These are phyloP conservation scores for Pandion haliaetus DNA, from an alignment of 2,113 vertebrate genomes.

Conservation along the genomic window DNA sequence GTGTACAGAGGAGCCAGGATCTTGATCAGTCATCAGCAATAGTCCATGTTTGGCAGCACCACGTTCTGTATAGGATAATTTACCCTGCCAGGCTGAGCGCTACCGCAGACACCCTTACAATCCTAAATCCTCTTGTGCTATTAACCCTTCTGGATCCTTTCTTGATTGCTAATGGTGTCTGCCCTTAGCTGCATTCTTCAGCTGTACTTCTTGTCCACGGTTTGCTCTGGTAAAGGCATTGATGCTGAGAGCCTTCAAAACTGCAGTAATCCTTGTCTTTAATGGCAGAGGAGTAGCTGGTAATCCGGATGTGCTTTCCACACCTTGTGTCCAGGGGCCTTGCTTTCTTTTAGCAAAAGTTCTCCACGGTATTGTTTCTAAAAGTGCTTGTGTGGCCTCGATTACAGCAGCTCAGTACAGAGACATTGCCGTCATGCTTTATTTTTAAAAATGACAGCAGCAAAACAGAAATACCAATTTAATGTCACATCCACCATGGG, in stretches of 20 bases:
- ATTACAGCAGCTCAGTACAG: neutral
- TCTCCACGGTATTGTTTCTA: neutral
- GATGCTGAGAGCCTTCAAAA: neutral
- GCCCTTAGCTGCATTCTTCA: neutral
- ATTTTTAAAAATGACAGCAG: constrained; percentile 28
- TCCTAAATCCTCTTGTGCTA: neutral
- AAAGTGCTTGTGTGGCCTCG: neutral
- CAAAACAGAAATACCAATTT: constrained; percentile 30
- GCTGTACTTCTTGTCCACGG: neutral
- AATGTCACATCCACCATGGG: constrained; percentile 18
- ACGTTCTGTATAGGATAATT: neutral
- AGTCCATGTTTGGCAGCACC: neutral
- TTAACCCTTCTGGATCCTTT: neutral
- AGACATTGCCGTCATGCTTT: neutral
- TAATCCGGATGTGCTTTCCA: neutral
- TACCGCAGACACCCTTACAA: neutral
- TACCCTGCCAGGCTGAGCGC: neutral
- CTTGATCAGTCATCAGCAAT: neutral
- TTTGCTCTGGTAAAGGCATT: neutral
- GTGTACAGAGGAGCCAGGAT: neutral
- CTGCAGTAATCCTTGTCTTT: neutral
- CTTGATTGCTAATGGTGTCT: neutral
- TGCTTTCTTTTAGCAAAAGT: neutral
- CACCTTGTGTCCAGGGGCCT: neutral
- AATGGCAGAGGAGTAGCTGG: neutral